Percentiles rank a stretch among this genome's conserved stretches.
phyloP scores from a whole-genome alignment of 1,140 invertebrate genomes.

The Pogonomyrmex californicus region DNA sequence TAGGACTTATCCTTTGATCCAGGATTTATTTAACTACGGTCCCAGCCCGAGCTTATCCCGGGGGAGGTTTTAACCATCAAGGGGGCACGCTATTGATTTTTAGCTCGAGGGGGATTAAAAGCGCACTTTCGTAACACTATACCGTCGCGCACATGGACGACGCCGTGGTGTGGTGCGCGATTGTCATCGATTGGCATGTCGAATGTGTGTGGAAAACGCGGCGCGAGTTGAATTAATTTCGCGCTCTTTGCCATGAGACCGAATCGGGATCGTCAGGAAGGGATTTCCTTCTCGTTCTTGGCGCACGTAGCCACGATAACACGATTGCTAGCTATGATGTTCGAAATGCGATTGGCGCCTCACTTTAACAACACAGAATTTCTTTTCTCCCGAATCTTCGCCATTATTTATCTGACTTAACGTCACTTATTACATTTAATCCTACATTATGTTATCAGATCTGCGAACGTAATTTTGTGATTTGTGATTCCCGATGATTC shows the following conservation, averaged over 20 bases:
- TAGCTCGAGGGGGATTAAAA: constrained; percentile 85
- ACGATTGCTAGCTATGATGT: neutral
- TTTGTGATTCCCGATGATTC: constrained; percentile 9
- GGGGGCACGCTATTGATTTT: constrained; percentile 86
- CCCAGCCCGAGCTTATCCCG: constrained; percentile 86
- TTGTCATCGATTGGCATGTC: constrained; percentile 56
- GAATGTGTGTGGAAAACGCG: constrained; percentile 8
- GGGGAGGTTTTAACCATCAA: constrained; percentile 85
- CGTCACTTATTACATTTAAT: constrained; percentile 4
- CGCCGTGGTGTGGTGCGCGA: constrained; percentile 35
- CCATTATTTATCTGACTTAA: neutral
- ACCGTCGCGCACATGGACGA: constrained; percentile 57
- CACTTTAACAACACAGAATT: neutral
- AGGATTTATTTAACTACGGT: constrained; percentile 87
- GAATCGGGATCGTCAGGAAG: constrained; percentile 13
- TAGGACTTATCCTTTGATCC: constrained; percentile 86
- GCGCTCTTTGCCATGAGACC: constrained; percentile 25
- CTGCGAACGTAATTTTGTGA: constrained; percentile 2
- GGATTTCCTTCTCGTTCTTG: constrained; percentile 2
- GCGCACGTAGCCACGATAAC: constrained; percentile 19
- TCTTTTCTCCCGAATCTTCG: neutral
- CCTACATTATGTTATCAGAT: neutral
- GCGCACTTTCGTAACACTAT: constrained; percentile 81
- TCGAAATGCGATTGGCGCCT: constrained; percentile 12
- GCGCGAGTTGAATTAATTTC: constrained; percentile 56